A percentile compares a stretch with the other conserved stretches of the same genome.
phyloP scores from a whole-genome alignment of 1,140 invertebrate species.

The Mylabris phalerata region DNA sequence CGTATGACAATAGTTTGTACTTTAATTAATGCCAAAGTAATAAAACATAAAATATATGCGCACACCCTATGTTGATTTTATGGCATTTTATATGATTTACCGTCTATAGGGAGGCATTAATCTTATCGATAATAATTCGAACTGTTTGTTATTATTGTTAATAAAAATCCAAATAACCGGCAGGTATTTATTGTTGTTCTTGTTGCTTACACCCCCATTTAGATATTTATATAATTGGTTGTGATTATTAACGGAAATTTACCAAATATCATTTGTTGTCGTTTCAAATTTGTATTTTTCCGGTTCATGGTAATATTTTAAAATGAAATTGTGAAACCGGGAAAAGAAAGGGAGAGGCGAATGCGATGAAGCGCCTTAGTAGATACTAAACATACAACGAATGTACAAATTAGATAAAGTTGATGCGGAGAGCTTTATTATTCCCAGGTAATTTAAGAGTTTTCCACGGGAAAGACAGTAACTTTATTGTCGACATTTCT shows the following conservation, averaged over 20 bases:
- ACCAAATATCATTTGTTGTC: no score
- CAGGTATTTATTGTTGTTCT: no score
- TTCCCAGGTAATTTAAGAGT: constrained; percentile 13
- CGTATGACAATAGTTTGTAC: constrained; percentile 22
- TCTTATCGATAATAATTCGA: constrained; percentile 3
- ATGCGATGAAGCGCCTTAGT: no score
- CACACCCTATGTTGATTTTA: constrained; percentile 3
- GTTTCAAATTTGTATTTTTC: no score
- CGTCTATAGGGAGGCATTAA: constrained; percentile 6
- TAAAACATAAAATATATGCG: constrained; percentile 1
- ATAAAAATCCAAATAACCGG: no score
- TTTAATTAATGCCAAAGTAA: constrained; percentile 21
- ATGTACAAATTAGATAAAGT: constrained; percentile 13
- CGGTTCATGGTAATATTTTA: no score
- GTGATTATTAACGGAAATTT: no score
- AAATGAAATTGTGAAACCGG: no score
- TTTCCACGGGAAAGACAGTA: constrained; percentile 6
- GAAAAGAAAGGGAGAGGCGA: no score
- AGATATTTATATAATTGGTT: no score
- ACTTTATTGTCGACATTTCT: constrained; percentile 12
- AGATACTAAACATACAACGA: not conserved
- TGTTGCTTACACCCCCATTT: no score
- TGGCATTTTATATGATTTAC: constrained; percentile 14
- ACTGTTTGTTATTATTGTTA: no score
- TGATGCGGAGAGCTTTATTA: constrained; percentile 13